Percentiles rank a stretch among this genome's conserved stretches.
Conservation (phyloP, 1,140 invertebrate genomes). For the Pseudomyrmex pallidus region DNA sequence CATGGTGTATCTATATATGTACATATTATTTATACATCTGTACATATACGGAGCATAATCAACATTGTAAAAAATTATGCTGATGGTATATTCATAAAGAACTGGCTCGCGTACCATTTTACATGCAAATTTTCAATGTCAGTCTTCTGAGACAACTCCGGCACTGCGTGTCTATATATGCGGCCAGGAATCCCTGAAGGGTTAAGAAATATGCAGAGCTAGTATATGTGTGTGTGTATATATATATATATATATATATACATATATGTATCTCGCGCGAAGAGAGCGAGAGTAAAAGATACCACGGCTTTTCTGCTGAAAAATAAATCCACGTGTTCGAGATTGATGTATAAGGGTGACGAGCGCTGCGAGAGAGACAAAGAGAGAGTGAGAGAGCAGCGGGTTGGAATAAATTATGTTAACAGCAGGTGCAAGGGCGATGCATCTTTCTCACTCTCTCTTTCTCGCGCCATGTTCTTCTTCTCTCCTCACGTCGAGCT, state of each 20-base stretch:
- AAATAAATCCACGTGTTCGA: constrained; percentile 24
- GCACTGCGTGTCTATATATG: not conserved
- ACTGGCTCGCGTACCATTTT: constrained; percentile 31
- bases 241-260: no score
- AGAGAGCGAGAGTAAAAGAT: constrained; percentile 25
- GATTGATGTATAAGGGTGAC: constrained; percentile 51
- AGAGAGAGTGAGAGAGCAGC: no score
- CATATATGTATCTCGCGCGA: not conserved
- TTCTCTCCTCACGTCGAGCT: constrained; percentile 2
- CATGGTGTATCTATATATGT: no score
- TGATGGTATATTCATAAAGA: constrained; percentile 27
- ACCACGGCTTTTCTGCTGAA: not conserved
- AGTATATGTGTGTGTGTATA: no score
- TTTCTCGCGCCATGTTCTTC: not conserved
- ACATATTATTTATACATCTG: no score
- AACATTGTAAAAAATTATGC: not conserved
- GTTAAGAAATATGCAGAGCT: not conserved
- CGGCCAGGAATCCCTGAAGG: not conserved
- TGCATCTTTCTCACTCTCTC: not conserved
- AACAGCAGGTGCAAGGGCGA: constrained; percentile 42
- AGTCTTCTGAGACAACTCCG: constrained; percentile 5
- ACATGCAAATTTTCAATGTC: constrained; percentile 42
- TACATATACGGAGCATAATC: not conserved
- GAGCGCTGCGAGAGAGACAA: constrained; percentile 9
- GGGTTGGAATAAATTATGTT: constrained; percentile 44